These are phyloP conservation scores for Sanderia malayensis DNA, from an alignment of 30 jellyfish, hydroid and myxozoan genomes.

Conservation along the genomic window DNA sequence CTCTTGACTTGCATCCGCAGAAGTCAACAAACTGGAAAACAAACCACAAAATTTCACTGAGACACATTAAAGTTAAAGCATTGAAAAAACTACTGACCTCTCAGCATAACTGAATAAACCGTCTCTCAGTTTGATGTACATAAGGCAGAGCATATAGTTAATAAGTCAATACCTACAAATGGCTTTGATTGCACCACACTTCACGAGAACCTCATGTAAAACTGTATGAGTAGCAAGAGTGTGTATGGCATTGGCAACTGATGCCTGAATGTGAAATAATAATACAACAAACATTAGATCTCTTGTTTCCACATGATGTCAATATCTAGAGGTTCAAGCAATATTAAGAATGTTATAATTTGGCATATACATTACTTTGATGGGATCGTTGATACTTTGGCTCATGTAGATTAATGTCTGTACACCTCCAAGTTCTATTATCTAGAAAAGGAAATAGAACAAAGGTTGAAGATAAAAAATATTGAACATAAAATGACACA, in stretches of 20 bases:
- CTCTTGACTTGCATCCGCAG: conserved; percentile 75
- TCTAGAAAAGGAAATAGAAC: conserved; percentile 21
- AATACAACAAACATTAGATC: too few relatives aligned
- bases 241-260: conserved; percentile 83
- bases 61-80: too few relatives aligned
- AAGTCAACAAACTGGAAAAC: conserved; percentile 59
- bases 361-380: conserved; percentile 41
- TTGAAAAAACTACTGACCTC: too few relatives aligned
- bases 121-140: too few relatives aligned
- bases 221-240: conserved; percentile 80
- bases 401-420: conserved; percentile 70
- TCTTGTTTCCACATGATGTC: neutral
- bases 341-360: neutral
- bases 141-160: too few relatives aligned
- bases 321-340: neutral
- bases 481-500: too few relatives aligned
- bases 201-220: conserved; percentile 55
- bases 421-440: conserved; percentile 82
- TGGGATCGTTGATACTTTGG: conserved; percentile 73
- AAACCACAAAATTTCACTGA: too few relatives aligned
- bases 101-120: too few relatives aligned
- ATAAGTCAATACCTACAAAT: conserved; percentile 76
- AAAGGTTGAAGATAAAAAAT: too few relatives aligned
- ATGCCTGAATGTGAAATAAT: too few relatives aligned
- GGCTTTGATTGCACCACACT: conserved; percentile 80